phyloP scores from a whole-genome alignment of 2,888 invertebrate species.

The Falcaria lacertinaria region DNA sequence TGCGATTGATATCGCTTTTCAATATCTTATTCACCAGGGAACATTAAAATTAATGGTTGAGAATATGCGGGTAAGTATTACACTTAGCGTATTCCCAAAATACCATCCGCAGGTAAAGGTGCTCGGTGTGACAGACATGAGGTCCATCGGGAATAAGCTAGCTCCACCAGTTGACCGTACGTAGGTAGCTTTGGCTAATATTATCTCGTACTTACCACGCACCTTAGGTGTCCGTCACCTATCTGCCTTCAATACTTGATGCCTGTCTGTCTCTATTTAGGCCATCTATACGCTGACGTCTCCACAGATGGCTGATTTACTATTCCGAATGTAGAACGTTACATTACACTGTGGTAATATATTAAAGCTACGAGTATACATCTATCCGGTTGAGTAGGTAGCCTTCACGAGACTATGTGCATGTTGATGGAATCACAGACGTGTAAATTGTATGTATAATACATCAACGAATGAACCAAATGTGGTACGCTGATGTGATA shows the following conservation, averaged over 20 bases:
- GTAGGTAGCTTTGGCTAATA: slow-evolving; percentile 42
- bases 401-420: not conserved
- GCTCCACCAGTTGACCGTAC: slow-evolving; percentile 1
- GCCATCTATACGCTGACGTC: slow-evolving; percentile 32
- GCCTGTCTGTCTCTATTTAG: slow-evolving; percentile 53
- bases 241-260: slow-evolving; percentile 63
- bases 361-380: not conserved
- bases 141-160: slow-evolving; percentile 10
- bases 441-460: no score
- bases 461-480: no score
- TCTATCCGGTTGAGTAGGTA: not conserved
- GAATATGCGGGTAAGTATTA: no score
- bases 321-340: slow-evolving; percentile 5
- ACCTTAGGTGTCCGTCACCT: slow-evolving; percentile 33
- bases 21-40: no score
- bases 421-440: not conserved
- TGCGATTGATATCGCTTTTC: no score
- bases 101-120: not conserved
- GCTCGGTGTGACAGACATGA: slow-evolving; percentile 6
- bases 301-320: slow-evolving; percentile 38
- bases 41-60: no score
- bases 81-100: no score
- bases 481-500: no score
- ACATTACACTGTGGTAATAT: not conserved
- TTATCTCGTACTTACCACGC: slow-evolving; percentile 35